A percentile compares a stretch with the other conserved stretches of the same genome.
Evolutionary conservation across 2,888 invertebrate species (phyloP).

Genomic region (Bombylius discolor): DNA sequence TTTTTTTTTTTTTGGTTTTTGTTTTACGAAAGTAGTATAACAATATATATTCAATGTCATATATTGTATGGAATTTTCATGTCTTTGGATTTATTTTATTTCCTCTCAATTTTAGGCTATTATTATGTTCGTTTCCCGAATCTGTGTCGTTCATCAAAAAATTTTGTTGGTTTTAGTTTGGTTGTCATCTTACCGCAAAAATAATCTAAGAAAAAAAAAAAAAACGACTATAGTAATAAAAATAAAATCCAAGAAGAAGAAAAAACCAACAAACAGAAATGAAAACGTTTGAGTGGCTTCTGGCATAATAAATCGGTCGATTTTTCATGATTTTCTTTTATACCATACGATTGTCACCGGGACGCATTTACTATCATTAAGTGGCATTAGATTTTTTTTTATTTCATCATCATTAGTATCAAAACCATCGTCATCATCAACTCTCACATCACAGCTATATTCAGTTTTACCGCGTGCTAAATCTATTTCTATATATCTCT

Average conservation of each 20-base stretch:
- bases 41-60: neutral
- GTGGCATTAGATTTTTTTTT: slow-evolving; percentile 11
- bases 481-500: too few relatives aligned
- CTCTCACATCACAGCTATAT: neutral
- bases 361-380: slow-evolving; percentile 10
- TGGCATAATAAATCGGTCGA: slow-evolving; percentile 10
- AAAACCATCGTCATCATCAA: neutral
- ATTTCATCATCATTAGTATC: slow-evolving; percentile 7
- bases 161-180: too few relatives aligned
- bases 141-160: neutral
- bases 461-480: too few relatives aligned
- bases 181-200: too few relatives aligned
- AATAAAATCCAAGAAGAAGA: neutral
- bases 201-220: too few relatives aligned
- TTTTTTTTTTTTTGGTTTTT: too few relatives aligned
- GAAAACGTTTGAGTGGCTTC: slow-evolving; percentile 5
- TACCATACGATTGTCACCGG: slow-evolving; percentile 6
- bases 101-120: slow-evolving; percentile 1
- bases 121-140: neutral
- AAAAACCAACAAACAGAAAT: slow-evolving; percentile 1
- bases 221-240: neutral
- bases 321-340: slow-evolving; percentile 12
- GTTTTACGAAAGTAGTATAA: too few relatives aligned
- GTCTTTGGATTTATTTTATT: slow-evolving; percentile 8
- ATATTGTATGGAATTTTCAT: slow-evolving; percentile 4